Base-by-base conservation (phyloP, 2,888 invertebrate genomes). In the Hirtodrosophila duncani region DNA sequence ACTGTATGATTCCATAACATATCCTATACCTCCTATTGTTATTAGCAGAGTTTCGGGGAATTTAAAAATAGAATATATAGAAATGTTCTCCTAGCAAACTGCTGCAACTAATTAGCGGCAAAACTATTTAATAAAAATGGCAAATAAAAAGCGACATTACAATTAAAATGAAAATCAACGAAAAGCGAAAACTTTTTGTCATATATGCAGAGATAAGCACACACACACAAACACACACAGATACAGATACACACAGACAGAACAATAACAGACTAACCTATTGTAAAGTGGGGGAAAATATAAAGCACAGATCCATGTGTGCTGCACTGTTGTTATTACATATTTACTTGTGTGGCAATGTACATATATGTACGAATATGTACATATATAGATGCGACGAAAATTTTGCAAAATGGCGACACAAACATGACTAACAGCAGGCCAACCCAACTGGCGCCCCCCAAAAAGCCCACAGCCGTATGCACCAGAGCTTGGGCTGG, bases 201-300 rank as follows among this genome's bases (percentile, higher is more conserved):
- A 60, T 49, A 66, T 23, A 1, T 4, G 7, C 1, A 7, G 5
- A 34, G 14, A 44, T 31, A 31, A 9, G 16, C 14, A 44, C 13
- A 11, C n/a, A 31, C 21, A 43, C 9, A 29, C 14, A 38, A 16
- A 50, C 11, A 46, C 9, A 36, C 14, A 31, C 13, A 34, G n/a
- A 36, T 16, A 24, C 33, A 36, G 10, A 36, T 29, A 37, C 21
- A 24, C 27, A 43, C 24, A 37, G 13, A 50, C 60, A 68, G 60
- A 68, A 78, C 75, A 78, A 75, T 78, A 75, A 62, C 75, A 75
- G 78, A 75, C 78, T 75, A 75, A 78, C 75, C 75, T 74, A 75
- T 75, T 75, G 79, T 77, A 71, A 68, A 63, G 66, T 68, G 70
- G 63, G 62, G 60, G 74, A 62, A n/a, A 49, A 60, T 39, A 56